These are phyloP conservation scores for Leptopilina drosophilae DNA, from an alignment of 2,888 invertebrate genomes.

Conservation along the genomic window DNA sequence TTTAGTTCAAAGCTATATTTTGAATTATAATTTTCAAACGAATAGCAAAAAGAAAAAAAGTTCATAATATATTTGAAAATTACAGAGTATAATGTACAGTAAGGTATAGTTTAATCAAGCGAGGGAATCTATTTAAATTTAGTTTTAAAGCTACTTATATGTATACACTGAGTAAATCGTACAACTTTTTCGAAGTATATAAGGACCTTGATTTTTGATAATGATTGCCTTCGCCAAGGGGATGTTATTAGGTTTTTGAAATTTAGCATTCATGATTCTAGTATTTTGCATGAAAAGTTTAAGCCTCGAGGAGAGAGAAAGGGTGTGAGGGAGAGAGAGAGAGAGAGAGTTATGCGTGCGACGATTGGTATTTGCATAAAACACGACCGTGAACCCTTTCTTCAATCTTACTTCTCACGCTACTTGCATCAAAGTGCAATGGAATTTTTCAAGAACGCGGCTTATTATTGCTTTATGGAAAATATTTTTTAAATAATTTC, in stretches of 20 bases:
- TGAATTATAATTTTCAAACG: too few species aligned
- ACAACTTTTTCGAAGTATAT: background rate
- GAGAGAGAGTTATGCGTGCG: constrained; percentile 14
- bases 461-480: background rate
- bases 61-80: background rate
- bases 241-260: background rate
- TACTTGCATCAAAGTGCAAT: constrained; percentile 13
- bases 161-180: background rate
- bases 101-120: background rate
- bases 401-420: constrained; percentile 30
- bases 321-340: too few species aligned
- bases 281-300: constrained; percentile 24
- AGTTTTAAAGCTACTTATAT: too few species aligned
- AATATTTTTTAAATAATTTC: background rate
- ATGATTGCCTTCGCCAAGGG: background rate
- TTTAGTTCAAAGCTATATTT: too few species aligned
- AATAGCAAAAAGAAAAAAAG: background rate
- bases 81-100: background rate
- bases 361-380: constrained; percentile 55
- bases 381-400: constrained; percentile 60
- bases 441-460: constrained; percentile 24
- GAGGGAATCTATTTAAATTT: background rate
- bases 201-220: background rate
- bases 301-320: background rate
- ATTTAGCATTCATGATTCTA: constrained; percentile 20